Conservation (phyloP, 2,797 vertebrate genomes). For the Chaetodon trifasciatus region DNA sequence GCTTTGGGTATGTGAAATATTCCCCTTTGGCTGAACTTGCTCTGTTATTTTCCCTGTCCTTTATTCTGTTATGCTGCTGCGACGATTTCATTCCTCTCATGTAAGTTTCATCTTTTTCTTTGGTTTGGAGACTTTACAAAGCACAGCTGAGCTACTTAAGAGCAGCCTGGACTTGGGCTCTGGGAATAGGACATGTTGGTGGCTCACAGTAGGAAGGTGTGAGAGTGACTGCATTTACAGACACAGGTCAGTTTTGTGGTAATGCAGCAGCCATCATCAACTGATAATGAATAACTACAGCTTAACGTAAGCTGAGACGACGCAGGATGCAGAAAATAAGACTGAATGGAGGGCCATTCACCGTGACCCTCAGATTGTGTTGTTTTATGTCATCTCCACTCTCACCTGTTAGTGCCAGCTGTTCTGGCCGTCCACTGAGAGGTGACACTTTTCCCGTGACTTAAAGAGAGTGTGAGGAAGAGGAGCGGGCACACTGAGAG, state of each 20-base stretch:
- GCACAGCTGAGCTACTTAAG: background rate
- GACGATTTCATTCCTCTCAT: background rate
- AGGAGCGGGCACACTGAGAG: background rate
- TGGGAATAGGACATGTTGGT: background rate
- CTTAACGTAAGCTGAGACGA: too few relatives aligned
- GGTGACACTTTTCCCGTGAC: conserved; percentile 51
- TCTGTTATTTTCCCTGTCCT: background rate
- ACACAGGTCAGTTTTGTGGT: background rate
- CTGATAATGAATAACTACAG: background rate
- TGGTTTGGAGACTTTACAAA: background rate
- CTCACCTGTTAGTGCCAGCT: conserved; percentile 72
- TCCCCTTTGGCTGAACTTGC: background rate
- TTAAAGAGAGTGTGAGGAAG: background rate
- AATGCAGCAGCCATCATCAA: background rate
- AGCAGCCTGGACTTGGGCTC: background rate
- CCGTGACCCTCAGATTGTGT: background rate
- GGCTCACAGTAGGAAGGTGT: conserved; percentile 4
- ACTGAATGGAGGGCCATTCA: background rate
- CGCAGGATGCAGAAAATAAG: background rate
- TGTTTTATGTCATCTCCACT: conserved; percentile 6
- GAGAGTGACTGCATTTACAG: conserved; percentile 2
- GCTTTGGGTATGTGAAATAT: background rate
- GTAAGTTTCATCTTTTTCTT: background rate
- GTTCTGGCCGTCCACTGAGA: conserved; percentile 17
- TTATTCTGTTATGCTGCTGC: background rate